Conservation (phyloP, 2,888 invertebrate species). For the Thymelicus sylvestris region DNA sequence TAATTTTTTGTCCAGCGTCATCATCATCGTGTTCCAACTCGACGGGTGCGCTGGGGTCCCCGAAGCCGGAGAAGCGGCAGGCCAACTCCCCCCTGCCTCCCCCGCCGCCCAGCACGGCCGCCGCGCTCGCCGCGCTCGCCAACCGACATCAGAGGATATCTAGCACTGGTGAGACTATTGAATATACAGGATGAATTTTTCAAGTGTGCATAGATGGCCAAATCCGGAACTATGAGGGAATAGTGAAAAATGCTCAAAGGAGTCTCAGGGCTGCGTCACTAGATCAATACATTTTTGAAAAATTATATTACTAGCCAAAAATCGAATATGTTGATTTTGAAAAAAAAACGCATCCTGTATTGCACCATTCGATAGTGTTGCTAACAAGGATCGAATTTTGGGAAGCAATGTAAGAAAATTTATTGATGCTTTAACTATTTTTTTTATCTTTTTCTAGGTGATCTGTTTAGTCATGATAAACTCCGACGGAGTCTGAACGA, state of each 20-base stretch:
- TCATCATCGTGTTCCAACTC: conserved; percentile 91
- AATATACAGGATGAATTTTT: no score
- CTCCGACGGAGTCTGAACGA: conserved; percentile 79
- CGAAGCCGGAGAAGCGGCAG: conserved; percentile 95
- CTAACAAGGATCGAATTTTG: no score
- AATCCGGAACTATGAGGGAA: no score
- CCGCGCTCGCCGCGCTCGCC: conserved; percentile 32
- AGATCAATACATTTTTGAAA: no score
- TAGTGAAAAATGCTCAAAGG: no score
- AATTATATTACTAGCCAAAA: no score
- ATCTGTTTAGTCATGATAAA: conserved; percentile 78
- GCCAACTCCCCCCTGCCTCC: conserved; percentile 95
- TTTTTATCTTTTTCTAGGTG: conserved; percentile 58
- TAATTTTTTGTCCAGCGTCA: conserved; percentile 69
- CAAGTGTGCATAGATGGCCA: no score
- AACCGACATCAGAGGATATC: conserved; percentile 71
- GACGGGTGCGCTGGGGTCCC: conserved; percentile 91
- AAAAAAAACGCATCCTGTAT: no score
- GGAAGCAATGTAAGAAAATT: neutral
- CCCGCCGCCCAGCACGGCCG: conserved; percentile 74
- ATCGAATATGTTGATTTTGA: no score
- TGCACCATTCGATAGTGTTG: no score
- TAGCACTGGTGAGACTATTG: conserved; percentile 64
- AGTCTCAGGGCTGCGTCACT: no score
- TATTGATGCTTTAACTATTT: no score